These are phyloP conservation scores for Synanthedon formicaeformis DNA, from an alignment of 2,888 invertebrate species.

Conservation along the genomic window DNA sequence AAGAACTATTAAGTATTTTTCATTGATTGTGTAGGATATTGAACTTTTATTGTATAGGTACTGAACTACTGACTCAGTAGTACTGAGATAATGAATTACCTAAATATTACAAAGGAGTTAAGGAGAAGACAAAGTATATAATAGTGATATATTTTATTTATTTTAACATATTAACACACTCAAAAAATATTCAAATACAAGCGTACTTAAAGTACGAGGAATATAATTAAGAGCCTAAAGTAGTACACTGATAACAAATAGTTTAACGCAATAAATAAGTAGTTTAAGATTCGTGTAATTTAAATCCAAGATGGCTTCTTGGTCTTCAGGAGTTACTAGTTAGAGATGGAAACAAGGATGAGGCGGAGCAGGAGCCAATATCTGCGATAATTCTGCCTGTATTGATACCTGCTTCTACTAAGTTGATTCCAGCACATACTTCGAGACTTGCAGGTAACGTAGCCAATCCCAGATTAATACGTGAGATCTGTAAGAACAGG, in stretches of 20 bases:
- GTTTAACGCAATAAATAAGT: no score
- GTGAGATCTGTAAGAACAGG: conserved; percentile 33
- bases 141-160: no score
- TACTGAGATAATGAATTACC: conserved; percentile 5
- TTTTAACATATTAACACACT: no score
- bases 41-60: conserved; percentile 2
- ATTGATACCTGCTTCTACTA: conserved; percentile 38
- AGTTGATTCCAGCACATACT: conserved; percentile 39
- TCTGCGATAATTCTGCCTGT: conserved; percentile 43
- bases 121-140: not conserved
- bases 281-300: no score
- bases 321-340: not conserved
- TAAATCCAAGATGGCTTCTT: not conserved
- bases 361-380: conserved; percentile 42
- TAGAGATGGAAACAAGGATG: conserved; percentile 20
- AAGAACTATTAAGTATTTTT: not conserved
- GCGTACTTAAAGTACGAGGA: no score
- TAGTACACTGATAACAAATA: no score
- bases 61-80: no score
- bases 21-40: conserved; percentile 6
- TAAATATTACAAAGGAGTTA: no score
- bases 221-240: no score
- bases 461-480: conserved; percentile 39
- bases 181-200: no score
- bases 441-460: conserved; percentile 43